These are phyloP conservation scores for Nibea coibor DNA, from an alignment of 2,113 vertebrate species.

Conservation along the genomic window DNA sequence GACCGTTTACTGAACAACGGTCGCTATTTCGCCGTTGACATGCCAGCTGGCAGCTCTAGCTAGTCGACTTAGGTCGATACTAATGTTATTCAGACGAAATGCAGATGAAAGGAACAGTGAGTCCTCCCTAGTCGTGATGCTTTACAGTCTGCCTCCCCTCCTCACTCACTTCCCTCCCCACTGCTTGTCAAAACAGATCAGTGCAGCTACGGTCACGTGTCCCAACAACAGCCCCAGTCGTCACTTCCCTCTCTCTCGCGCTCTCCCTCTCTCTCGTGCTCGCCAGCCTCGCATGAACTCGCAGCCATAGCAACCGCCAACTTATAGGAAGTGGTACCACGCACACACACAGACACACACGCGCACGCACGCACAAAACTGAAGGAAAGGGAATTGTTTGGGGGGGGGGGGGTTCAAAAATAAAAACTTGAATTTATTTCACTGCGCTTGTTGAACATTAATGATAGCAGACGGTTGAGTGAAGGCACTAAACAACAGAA, in stretches of 20 bases:
- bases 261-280: too few relatives aligned
- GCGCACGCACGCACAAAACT: too few relatives aligned
- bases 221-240: constrained; percentile 77
- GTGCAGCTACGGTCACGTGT: constrained; percentile 82
- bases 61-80: neutral
- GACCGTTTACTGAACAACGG: neutral
- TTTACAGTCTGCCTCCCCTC: constrained; percentile 68
- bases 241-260: constrained; percentile 71
- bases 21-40: neutral
- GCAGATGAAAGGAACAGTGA: constrained; percentile 58
- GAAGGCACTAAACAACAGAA: neutral
- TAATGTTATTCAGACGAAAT: constrained; percentile 45
- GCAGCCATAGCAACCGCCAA: constrained; percentile 82
- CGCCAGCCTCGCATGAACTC: constrained; percentile 63
- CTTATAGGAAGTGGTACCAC: constrained; percentile 29
- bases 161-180: constrained; percentile 67
- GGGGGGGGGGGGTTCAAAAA: neutral
- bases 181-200: constrained; percentile 88
- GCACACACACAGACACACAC: too few relatives aligned
- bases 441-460: neutral
- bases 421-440: fast-evolving
- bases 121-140: constrained; percentile 72
- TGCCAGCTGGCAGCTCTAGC: neutral
- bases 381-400: too few relatives aligned
- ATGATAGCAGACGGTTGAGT: neutral